Percentiles rank a stretch among this genome's conserved stretches.
These are phyloP conservation scores for Triplophysa dalaica DNA, from an alignment of 2,113 vertebrate species.

Conservation along the genomic window DNA sequence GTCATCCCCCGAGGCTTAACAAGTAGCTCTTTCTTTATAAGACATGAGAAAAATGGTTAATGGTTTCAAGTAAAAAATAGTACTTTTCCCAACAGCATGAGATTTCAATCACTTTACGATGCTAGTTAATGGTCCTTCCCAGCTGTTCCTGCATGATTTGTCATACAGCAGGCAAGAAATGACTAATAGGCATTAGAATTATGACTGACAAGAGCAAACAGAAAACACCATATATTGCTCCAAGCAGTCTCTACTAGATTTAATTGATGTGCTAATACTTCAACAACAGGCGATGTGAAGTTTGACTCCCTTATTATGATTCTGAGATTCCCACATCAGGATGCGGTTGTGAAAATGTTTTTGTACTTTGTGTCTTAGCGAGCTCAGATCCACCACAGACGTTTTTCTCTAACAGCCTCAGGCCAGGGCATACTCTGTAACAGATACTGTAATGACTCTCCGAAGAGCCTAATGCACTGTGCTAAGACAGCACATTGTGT, in stretches of 20 bases:
- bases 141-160: conserved; percentile 25
- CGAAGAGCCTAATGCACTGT: conserved; percentile 22
- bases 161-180: conserved; percentile 10
- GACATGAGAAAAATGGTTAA: not conserved
- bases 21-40: conserved; percentile 9
- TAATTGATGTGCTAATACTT: conserved; percentile 1
- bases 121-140: conserved; percentile 25
- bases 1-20: not conserved
- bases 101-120: conserved; percentile 12
- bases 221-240: not conserved
- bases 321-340: not conserved
- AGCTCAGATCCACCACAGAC: conserved; percentile 17
- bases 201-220: conserved; percentile 22
- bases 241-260: not conserved
- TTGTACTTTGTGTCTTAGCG: not conserved
- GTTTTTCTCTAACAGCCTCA: conserved; percentile 14
- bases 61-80: conserved; percentile 23
- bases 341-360: conserved; percentile 22
- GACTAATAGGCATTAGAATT: conserved; percentile 5
- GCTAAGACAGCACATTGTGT: conserved; percentile 47
- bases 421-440: conserved; percentile 37
- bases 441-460: conserved; percentile 51
- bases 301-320: conserved; percentile 7
- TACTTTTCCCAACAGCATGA: conserved; percentile 22
- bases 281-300: not conserved